Evolutionary conservation across 2,113 vertebrate genomes (phyloP).

Genomic region (Bothrops jararaca): DNA sequence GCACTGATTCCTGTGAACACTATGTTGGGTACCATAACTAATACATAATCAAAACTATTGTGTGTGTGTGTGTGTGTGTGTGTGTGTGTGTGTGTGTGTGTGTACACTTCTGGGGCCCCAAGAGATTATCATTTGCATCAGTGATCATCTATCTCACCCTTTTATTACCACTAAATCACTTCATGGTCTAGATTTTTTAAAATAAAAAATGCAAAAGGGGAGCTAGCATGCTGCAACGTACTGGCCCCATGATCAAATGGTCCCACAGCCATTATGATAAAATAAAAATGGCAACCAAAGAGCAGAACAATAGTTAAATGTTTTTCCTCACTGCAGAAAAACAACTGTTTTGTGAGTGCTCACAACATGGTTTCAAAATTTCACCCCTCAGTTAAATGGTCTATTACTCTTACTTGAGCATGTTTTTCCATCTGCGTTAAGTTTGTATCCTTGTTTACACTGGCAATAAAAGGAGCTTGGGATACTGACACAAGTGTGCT

Average conservation of each 20-base stretch:
- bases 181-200: background rate
- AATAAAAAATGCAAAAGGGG: background rate
- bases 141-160: background rate
- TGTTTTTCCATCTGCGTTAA: constrained; percentile 81
- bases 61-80: background rate
- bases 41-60: background rate
- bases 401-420: constrained; percentile 73
- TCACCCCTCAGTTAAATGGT: background rate
- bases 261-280: background rate
- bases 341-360: background rate
- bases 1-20: background rate
- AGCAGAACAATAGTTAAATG: background rate
- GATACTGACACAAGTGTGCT: constrained; percentile 85
- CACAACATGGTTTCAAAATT: background rate
- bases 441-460: constrained; percentile 82
- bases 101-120: background rate
- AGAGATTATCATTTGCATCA: background rate
- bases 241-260: background rate
- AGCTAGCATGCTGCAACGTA: background rate
- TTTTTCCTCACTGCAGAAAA: background rate
- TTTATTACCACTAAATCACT: background rate
- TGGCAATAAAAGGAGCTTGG: constrained; percentile 82
- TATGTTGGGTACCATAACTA: background rate
- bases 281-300: background rate
- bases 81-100: too few relatives aligned